These are phyloP conservation scores for Aricia artaxerxes DNA, from an alignment of 2,888 invertebrate genomes.

Conservation along the genomic window DNA sequence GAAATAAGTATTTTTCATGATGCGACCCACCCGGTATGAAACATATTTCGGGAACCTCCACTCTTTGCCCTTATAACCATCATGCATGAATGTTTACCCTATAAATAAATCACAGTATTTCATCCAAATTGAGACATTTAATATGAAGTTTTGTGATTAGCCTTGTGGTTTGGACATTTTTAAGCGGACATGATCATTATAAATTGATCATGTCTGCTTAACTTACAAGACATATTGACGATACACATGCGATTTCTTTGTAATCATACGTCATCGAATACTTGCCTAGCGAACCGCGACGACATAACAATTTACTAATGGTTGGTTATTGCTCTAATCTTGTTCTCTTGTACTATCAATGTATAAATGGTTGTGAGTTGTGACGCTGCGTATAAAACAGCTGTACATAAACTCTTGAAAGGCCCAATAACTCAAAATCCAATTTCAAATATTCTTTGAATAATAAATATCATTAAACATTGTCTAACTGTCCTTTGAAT, in stretches of 20 bases:
- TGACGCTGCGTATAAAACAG: background rate
- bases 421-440: background rate
- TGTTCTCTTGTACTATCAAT: background rate
- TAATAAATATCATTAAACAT: background rate
- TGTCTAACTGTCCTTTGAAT: background rate
- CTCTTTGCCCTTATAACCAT: no score
- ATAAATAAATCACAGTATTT: background rate
- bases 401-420: background rate
- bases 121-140: background rate
- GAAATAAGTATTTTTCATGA: background rate
- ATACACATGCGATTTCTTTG: conserved; percentile 25
- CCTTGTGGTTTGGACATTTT: no score
- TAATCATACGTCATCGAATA: conserved; percentile 12
- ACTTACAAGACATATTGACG: conserved; percentile 6
- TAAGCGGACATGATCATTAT: background rate
- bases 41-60: no score
- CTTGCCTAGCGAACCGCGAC: conserved; percentile 10
- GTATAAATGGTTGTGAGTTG: background rate
- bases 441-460: background rate
- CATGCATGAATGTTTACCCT: no score
- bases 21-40: no score
- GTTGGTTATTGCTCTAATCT: background rate
- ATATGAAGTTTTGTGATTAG: no score
- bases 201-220: background rate
- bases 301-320: background rate